phyloP scores from a whole-genome alignment of 2,797 vertebrate species.

The Mormyrops boulengeri region DNA sequence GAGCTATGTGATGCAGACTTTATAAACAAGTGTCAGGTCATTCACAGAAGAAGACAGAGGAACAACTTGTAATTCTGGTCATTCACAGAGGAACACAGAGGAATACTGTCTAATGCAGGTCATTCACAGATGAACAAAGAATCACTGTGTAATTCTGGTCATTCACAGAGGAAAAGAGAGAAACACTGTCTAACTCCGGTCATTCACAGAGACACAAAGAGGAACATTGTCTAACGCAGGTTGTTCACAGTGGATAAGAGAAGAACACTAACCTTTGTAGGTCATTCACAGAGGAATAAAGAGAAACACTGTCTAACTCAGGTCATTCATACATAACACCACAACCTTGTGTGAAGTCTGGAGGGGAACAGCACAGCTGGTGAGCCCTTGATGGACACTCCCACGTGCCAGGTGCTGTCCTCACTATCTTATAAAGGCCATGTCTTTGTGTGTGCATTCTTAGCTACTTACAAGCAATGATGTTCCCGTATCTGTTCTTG shows the following conservation, averaged over 20 bases:
- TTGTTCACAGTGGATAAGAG: neutral
- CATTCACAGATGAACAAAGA: neutral
- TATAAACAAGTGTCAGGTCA: neutral
- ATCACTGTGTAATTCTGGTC: neutral
- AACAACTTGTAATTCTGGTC: neutral
- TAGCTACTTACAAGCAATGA: conserved; percentile 88
- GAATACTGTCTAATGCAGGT: neutral
- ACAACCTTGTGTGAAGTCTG: neutral
- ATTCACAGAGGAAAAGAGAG: neutral
- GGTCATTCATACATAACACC: neutral
- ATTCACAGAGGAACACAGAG: neutral
- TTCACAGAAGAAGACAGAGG: neutral
- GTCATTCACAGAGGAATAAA: neutral
- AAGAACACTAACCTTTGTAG: neutral
- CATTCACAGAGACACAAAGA: neutral
- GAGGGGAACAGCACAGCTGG: neutral
- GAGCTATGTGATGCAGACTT: neutral
- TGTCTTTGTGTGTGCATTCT: neutral
- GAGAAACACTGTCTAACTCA: neutral
- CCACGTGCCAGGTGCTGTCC: neutral
- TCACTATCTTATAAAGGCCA: neutral
- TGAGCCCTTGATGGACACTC: neutral
- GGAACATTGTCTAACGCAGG: neutral
- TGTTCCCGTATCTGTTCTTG: conserved; percentile 97
- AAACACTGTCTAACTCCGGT: neutral